Percentiles rank a stretch among this genome's conserved stretches.
These are phyloP conservation scores for Peribatodes rhomboidaria DNA, from an alignment of 2,888 invertebrate genomes.

Conservation along the genomic window DNA sequence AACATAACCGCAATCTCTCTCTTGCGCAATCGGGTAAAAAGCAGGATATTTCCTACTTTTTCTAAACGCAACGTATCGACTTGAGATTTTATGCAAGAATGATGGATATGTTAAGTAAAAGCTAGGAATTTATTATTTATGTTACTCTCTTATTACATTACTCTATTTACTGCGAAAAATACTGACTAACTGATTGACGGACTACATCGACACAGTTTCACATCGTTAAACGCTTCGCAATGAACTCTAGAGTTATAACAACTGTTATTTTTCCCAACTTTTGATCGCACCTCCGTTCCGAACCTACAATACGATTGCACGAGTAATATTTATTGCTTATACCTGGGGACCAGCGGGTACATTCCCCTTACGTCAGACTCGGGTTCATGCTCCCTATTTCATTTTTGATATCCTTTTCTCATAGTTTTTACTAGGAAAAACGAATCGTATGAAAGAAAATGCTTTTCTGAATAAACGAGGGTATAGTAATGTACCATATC, in stretches of 20 bases:
- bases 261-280: background rate
- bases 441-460: background rate
- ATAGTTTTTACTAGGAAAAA: slow-evolving; percentile 3
- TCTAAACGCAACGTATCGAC: too few relatives aligned
- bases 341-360: slow-evolving; percentile 4
- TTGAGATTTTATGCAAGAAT: too few relatives aligned
- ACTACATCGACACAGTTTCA: too few relatives aligned
- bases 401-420: slow-evolving; percentile 6
- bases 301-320: background rate
- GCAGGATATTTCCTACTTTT: too few relatives aligned
- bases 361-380: background rate
- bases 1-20: too few relatives aligned
- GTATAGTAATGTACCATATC: background rate
- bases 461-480: background rate
- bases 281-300: slow-evolving; percentile 1
- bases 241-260: background rate
- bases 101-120: too few relatives aligned
- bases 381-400: background rate
- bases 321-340: slow-evolving; percentile 11
- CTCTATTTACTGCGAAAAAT: too few relatives aligned
- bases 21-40: too few relatives aligned
- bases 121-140: too few relatives aligned
- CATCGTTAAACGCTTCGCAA: too few relatives aligned
- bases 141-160: too few relatives aligned
- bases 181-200: too few relatives aligned